phyloP scores from a whole-genome alignment of 2,113 vertebrate species.

The Chionis minor region DNA sequence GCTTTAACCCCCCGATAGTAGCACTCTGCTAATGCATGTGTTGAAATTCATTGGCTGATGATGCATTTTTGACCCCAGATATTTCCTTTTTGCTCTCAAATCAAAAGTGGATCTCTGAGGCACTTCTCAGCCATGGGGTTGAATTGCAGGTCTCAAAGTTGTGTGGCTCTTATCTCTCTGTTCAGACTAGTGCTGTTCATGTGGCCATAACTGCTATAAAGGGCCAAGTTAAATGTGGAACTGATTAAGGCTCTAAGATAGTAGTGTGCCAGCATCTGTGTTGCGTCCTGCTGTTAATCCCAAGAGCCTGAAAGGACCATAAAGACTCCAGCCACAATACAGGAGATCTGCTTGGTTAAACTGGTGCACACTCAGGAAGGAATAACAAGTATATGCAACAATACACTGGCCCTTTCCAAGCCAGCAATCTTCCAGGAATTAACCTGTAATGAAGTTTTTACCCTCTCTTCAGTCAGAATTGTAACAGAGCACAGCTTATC shows the following conservation, averaged over 20 bases:
- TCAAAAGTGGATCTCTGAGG: not conserved
- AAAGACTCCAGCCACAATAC: not conserved
- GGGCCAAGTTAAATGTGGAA: constrained; percentile 24
- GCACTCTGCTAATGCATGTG: not conserved
- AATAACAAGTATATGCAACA: not conserved
- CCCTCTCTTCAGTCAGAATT: not conserved
- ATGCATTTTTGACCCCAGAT: not conserved
- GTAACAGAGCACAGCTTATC: not conserved
- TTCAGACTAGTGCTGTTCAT: not conserved
- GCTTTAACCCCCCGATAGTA: not conserved
- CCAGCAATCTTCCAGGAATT: not conserved
- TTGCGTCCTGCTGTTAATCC: not conserved
- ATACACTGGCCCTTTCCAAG: not conserved
- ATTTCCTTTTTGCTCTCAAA: not conserved
- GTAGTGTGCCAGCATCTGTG: not conserved
- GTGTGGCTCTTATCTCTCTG: not conserved
- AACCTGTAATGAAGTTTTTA: not conserved
- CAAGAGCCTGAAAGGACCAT: not conserved
- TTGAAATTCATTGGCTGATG: not conserved
- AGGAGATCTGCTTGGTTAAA: not conserved
- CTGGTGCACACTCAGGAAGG: not conserved
- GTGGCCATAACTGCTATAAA: not conserved
- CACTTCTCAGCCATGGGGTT: rapidly evolving
- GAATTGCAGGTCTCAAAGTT: not conserved
- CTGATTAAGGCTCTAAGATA: constrained; percentile 13